Evolutionary conservation across 2,888 invertebrate genomes (phyloP), one percentile per base, ranked within the genome.

Genomic region (Phorcus lineatus): DNA sequence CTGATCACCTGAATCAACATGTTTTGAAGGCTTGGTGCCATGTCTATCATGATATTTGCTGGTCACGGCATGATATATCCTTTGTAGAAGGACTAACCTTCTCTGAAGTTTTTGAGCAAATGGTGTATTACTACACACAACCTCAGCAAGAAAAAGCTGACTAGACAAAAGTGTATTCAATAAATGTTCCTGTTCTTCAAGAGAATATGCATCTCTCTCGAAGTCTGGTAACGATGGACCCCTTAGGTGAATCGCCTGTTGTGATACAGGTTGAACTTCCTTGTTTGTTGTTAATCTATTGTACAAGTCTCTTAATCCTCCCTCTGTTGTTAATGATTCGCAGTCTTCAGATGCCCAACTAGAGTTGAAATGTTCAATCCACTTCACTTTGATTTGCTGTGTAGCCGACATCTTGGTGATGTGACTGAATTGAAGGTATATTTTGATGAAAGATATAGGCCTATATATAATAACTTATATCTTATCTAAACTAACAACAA

Each of bases 261-360:
- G 90, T 16, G 90, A 90, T 47, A 90, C 83, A 6, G 85, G 81
- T 16, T 88, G 82, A 17, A 92, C 86, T 83, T 93, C 93, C 82
- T 92, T 95, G 88, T 94, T 94, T 54, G 94, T 93, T 40, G 95
- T 83, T 11, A 95, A 92, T 79, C 94, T 92, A 81, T 95, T 94
- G 89, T 94, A 95, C 83, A 95, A 93, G 1, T 93, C 91, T 74
- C 94, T 93, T 6, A 94, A 93, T 28, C 94, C 93, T 89, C 95
- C 94, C 80, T 94, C 92, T 74, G 94, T 94, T 16, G 94, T 94
- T 81, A 95, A 93, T 81, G 91, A 93, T 90, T 95, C 95, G 86
- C 94, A 94, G 85, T 94, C 94, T 90, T 95, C 95, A 78, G 93
- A 90, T n/a, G 94, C 93, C 95, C 95, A 95, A 24, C 94, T 92